phyloP scores from a whole-genome alignment of 2,113 vertebrate species.

The Eidolon helvum region DNA sequence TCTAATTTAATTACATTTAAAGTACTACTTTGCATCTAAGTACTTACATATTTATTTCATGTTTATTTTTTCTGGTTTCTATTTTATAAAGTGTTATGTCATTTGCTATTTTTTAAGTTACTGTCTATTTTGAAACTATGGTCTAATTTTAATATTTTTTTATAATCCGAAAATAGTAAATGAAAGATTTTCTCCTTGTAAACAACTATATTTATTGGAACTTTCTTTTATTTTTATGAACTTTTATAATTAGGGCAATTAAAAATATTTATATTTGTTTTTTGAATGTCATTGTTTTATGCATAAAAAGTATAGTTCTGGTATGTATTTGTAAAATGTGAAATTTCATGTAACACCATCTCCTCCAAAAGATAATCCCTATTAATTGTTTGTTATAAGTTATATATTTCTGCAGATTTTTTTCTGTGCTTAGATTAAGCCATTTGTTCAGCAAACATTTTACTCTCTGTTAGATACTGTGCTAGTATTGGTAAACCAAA shows the following conservation, averaged over 20 bases:
- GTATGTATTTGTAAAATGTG: background rate
- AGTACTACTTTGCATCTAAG: slow-evolving; percentile 15
- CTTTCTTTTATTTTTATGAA: slow-evolving; percentile 29
- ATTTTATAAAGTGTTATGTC: background rate
- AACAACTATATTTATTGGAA: background rate
- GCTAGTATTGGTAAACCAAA: background rate
- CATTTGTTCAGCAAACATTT: background rate
- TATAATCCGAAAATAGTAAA: background rate
- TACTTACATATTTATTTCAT: background rate
- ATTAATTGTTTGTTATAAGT: background rate
- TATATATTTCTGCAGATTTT: slow-evolving; percentile 2
- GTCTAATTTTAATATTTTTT: slow-evolving; percentile 43
- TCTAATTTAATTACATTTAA: slow-evolving; percentile 18
- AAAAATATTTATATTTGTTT: slow-evolving; percentile 17
- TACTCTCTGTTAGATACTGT: background rate
- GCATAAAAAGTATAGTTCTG: background rate
- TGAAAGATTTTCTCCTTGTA: background rate
- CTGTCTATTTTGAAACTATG: slow-evolving; percentile 2
- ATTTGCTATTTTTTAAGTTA: slow-evolving; percentile 28
- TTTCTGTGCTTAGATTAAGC: background rate
- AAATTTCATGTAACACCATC: background rate
- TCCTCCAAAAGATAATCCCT: background rate
- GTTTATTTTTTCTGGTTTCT: slow-evolving; percentile 8
- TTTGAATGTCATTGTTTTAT: slow-evolving; percentile 8
- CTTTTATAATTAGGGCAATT: background rate